Evolutionary conservation across 2,113 vertebrate genomes (phyloP).

Genomic region (rat (Rattus norvegicus)): GRCr8 NC_086022.1:8318001-8318500

Average conservation of each 20-base stretch:
- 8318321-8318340: accelerated
- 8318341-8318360: not conserved
- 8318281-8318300: no score
- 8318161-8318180: no score
- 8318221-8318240: not conserved
- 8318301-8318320: accelerated
- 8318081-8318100: not conserved
- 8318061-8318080: not conserved
- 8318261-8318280: not conserved
- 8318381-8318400: not conserved
- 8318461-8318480: no score
- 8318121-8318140: not conserved
- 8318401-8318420: not conserved
- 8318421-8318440: no score
- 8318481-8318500: not conserved
- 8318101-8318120: not conserved
- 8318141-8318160: not conserved
- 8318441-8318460: not conserved
- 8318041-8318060: not conserved
- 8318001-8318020: not conserved
- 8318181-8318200: not conserved
- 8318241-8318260: not conserved
- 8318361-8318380: not conserved
- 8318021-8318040: not conserved
- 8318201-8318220: no score